Conservation (phyloP, 2,797 vertebrate genomes). For the Gila robusta region DNA sequence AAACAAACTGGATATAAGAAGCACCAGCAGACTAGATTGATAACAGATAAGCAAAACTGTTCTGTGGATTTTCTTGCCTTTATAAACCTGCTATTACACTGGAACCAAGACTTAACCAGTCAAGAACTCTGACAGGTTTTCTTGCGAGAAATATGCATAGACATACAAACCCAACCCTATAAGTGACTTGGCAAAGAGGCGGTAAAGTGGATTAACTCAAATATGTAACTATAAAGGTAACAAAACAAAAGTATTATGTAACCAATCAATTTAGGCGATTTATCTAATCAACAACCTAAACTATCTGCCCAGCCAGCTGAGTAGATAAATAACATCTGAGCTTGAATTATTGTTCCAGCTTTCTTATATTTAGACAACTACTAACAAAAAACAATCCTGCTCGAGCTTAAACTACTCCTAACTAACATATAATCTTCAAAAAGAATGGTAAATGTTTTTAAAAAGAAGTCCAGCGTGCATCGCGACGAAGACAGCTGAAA, state of each 20-base stretch:
- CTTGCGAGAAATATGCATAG: slow-evolving; percentile 26
- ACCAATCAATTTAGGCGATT: not conserved
- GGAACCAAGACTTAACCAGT: slow-evolving; percentile 6
- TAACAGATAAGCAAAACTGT: slow-evolving; percentile 7
- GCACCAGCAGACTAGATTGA: not conserved
- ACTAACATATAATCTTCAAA: slow-evolving; percentile 1
- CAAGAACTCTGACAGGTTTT: slow-evolving; percentile 8
- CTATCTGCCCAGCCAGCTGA: slow-evolving; percentile 48
- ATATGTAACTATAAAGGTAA: not conserved
- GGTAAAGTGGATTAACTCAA: not conserved
- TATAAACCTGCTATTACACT: slow-evolving; percentile 24
- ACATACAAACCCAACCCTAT: slow-evolving; percentile 28
- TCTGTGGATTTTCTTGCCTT: slow-evolving; percentile 1
- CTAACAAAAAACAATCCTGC: not conserved
- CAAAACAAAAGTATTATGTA: slow-evolving; percentile 25
- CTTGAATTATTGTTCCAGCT: not conserved
- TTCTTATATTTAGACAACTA: not conserved
- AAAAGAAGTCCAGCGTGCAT: slow-evolving; percentile 32
- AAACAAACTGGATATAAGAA: not conserved
- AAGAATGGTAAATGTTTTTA: not conserved
- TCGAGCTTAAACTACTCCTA: not conserved
- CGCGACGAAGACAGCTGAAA: slow-evolving; percentile 36
- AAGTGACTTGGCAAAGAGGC: slow-evolving; percentile 18
- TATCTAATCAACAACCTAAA: slow-evolving; percentile 33
- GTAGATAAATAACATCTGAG: slow-evolving; percentile 38